These are phyloP conservation scores for Sebastes hubbsi DNA, from an alignment of 2,797 vertebrate species.

Conservation along the genomic window DNA sequence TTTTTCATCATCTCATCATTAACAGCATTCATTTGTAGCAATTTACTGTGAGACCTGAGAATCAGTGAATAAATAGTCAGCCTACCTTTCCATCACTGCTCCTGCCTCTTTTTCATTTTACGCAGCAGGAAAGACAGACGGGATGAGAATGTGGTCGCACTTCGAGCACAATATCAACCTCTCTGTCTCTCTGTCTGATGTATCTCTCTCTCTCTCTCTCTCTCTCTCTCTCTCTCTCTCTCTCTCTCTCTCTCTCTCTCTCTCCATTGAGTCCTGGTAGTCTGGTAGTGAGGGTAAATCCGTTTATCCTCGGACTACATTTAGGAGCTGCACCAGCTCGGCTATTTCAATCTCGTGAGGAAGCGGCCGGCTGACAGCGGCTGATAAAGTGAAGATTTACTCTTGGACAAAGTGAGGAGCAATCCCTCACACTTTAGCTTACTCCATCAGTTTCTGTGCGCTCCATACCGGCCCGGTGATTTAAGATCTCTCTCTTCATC, in stretches of 20 bases:
- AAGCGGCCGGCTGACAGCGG: constrained; percentile 47
- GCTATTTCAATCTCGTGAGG: constrained; percentile 45
- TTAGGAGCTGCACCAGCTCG: constrained; percentile 20
- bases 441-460: constrained; percentile 58
- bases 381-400: constrained; percentile 72
- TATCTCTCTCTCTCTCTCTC: too few species aligned
- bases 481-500: constrained; percentile 40
- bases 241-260: too few species aligned
- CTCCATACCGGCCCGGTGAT: constrained; percentile 41
- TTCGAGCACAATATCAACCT: constrained; percentile 16
- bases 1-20: neutral
- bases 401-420: constrained; percentile 57
- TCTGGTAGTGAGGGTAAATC: constrained; percentile 48
- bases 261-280: too few species aligned
- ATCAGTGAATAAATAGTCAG: neutral
- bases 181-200: neutral
- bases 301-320: constrained; percentile 54
- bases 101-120: neutral
- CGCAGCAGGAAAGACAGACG: neutral
- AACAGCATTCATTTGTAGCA: neutral
- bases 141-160: constrained; percentile 19
- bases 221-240: too few species aligned
- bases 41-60: neutral
- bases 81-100: constrained; percentile 47
- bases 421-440: constrained; percentile 63